Conservation (phyloP, 2,797 vertebrate species). For the Alectoris magna region DNA sequence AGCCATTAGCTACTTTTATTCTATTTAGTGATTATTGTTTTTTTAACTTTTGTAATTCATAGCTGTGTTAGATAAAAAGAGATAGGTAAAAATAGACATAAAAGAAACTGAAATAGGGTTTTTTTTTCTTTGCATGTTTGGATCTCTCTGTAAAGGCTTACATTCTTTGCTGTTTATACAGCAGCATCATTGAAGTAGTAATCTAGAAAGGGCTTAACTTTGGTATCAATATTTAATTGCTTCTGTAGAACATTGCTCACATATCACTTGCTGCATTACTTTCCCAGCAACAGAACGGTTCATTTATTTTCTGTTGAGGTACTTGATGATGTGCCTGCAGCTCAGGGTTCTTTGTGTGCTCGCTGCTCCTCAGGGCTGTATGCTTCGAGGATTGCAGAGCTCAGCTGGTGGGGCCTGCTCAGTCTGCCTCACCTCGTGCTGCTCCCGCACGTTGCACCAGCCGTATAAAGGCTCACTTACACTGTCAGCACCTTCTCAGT, state of each 20-base stretch:
- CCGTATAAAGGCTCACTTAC: background rate
- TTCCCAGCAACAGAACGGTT: background rate
- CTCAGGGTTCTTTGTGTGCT: background rate
- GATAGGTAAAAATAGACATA: background rate
- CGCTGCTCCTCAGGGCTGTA: accelerated
- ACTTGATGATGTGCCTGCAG: accelerated
- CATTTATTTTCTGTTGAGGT: slow-evolving; percentile 26
- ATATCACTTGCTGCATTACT: background rate
- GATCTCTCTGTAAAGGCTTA: background rate
- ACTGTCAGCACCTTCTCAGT: background rate
- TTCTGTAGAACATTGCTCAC: slow-evolving; percentile 19
- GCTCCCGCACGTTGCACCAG: background rate
- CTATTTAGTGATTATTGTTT: background rate
- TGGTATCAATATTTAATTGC: slow-evolving; percentile 65
- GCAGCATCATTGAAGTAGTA: slow-evolving; percentile 48
- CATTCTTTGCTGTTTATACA: slow-evolving; percentile 10
- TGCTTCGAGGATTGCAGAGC: background rate
- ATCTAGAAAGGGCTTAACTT: slow-evolving; percentile 62
- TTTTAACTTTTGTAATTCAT: background rate
- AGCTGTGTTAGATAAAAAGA: background rate
- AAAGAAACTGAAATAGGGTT: background rate
- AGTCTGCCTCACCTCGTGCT: background rate
- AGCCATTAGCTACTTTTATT: background rate
- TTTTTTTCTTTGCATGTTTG: background rate
- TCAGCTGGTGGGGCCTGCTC: background rate